Conservation (phyloP, 2,888 invertebrate genomes). For the Automeris io region DNA sequence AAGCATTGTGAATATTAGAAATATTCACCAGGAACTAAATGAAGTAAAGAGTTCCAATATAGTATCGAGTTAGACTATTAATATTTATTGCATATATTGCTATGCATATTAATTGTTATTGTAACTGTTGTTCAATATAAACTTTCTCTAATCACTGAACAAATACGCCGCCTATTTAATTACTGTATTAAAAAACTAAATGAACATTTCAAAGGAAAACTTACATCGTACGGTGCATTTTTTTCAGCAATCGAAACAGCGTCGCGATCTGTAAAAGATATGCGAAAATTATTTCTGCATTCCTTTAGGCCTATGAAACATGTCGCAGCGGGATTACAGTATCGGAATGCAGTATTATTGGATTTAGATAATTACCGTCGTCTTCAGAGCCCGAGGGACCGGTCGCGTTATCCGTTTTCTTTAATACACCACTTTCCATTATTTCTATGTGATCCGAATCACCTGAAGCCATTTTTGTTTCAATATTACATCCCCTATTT, state of each 20-base stretch:
- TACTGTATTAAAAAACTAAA: constrained; percentile 15
- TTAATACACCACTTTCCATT: constrained; percentile 80
- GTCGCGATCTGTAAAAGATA: constrained; percentile 73
- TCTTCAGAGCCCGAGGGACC: constrained; percentile 78
- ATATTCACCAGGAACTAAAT: too few relatives aligned
- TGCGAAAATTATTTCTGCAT: constrained; percentile 1
- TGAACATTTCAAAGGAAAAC: constrained; percentile 45
- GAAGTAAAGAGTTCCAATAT: too few relatives aligned
- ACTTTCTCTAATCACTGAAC: neutral
- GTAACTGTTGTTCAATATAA: neutral
- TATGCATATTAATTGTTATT: neutral
- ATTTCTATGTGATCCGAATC: constrained; percentile 89
- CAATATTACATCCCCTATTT: constrained; percentile 67
- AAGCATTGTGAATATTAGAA: too few relatives aligned
- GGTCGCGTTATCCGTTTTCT: constrained; percentile 77
- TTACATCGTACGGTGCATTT: constrained; percentile 79
- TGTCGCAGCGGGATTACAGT: constrained; percentile 38
- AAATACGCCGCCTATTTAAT: neutral
- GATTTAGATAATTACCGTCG: constrained; percentile 72
- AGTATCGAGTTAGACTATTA: too few relatives aligned
- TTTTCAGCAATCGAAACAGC: constrained; percentile 78
- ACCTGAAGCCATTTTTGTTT: constrained; percentile 87
- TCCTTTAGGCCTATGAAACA: constrained; percentile 15
- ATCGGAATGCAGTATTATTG: constrained; percentile 44
- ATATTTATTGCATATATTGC: neutral